Percentiles rank a stretch among this genome's conserved stretches.
These are phyloP conservation scores for Mormoops blainvillei DNA, from an alignment of 2,113 vertebrate species.

Conservation along the genomic window DNA sequence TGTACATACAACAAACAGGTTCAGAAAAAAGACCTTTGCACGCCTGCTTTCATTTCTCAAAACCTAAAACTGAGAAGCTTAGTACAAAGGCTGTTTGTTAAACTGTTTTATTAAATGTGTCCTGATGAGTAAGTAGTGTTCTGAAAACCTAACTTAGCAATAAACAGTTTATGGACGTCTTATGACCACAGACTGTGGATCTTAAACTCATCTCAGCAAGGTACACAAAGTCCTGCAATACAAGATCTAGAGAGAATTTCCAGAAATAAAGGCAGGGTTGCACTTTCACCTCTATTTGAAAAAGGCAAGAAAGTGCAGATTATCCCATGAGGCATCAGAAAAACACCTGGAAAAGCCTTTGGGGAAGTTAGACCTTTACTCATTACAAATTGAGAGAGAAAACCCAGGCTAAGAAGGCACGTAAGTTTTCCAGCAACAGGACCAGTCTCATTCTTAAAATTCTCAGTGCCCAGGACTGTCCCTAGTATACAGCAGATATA, in stretches of 20 bases:
- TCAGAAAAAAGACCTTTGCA: neutral
- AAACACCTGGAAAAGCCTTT: constrained; percentile 17
- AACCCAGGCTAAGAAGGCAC: neutral
- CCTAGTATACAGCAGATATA: neutral
- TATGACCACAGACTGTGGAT: neutral
- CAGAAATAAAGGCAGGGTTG: neutral
- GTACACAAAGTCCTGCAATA: neutral
- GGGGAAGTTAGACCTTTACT: neutral
- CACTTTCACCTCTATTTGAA: neutral
- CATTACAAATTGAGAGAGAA: constrained; percentile 1
- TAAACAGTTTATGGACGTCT: neutral
- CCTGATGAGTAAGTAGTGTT: neutral
- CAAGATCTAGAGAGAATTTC: neutral
- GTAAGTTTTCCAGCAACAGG: neutral
- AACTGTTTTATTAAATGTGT: neutral
- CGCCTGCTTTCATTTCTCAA: neutral
- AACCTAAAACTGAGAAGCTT: neutral
- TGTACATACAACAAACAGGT: neutral
- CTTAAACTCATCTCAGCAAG: neutral
- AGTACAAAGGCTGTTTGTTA: neutral
- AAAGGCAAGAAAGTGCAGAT: neutral
- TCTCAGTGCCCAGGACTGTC: neutral
- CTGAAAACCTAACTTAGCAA: neutral
- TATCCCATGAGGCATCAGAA: neutral
- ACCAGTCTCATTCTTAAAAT: neutral